Evolutionary conservation across 1,140 invertebrate species (phyloP).

Genomic region (Calosoma granatense): DNA sequence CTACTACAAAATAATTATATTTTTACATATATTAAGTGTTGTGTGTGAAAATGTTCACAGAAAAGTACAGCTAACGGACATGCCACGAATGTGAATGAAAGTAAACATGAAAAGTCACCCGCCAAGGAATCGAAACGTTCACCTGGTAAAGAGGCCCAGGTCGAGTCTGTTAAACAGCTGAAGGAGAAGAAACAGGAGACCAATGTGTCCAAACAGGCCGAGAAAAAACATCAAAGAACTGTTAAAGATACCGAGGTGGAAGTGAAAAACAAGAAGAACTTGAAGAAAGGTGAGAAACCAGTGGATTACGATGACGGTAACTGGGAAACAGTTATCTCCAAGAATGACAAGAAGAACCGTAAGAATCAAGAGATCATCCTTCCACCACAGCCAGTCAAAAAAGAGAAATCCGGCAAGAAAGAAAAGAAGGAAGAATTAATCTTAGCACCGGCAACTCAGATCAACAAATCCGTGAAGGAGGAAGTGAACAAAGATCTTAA

Average conservation of each 20-base stretch:
- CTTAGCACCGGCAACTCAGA: slow-evolving; percentile 25
- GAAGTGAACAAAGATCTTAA: slow-evolving; percentile 40
- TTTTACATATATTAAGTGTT: no score
- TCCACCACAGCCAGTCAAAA: slow-evolving; percentile 42
- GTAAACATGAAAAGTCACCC: slow-evolving; percentile 35
- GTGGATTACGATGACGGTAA: slow-evolving; percentile 62
- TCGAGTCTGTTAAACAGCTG: slow-evolving; percentile 36
- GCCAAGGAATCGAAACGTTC: slow-evolving; percentile 40
- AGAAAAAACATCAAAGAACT: slow-evolving; percentile 33
- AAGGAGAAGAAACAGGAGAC: slow-evolving; percentile 39
- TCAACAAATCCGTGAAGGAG: slow-evolving; percentile 41
- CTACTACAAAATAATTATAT: no score
- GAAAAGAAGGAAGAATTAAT: slow-evolving; percentile 13
- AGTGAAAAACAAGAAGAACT: slow-evolving; percentile 42
- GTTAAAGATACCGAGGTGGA: slow-evolving; percentile 39
- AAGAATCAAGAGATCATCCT: slow-evolving; percentile 43
- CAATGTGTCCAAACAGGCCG: slow-evolving; percentile 28
- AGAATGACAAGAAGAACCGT: slow-evolving; percentile 51
- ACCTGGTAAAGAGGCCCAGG: slow-evolving; percentile 35
- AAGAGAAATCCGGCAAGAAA: slow-evolving; percentile 26
- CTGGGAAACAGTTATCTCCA: slow-evolving; percentile 61
- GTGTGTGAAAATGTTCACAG: slow-evolving; percentile 30
- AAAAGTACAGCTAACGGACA: slow-evolving; percentile 38
- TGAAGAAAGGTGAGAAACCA: slow-evolving; percentile 52
- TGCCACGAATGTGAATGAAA: slow-evolving; percentile 23